phyloP scores from a whole-genome alignment of 2,113 vertebrate species.

The Alces alces region DNA sequence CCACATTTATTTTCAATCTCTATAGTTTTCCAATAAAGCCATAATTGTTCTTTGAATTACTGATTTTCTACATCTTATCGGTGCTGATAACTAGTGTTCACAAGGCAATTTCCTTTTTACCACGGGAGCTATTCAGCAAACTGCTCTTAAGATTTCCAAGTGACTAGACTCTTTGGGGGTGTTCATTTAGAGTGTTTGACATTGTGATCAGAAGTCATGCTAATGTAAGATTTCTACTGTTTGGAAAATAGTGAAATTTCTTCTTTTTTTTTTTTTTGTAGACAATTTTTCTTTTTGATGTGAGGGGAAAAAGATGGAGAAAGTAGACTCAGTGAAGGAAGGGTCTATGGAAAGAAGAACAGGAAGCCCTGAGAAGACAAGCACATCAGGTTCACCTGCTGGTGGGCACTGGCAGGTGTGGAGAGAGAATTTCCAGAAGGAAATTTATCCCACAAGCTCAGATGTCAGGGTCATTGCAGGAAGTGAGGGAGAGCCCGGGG shows the following conservation, averaged over 20 bases:
- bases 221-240: not conserved
- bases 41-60: not conserved
- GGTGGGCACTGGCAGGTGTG: not conserved
- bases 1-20: not conserved
- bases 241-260: not conserved
- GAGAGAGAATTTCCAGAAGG: not conserved
- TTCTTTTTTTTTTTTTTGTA: not conserved
- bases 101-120: not conserved
- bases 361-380: not conserved
- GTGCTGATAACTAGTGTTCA: not conserved
- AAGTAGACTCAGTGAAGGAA: not conserved
- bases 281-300: not conserved
- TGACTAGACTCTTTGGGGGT: not conserved
- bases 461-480: not conserved
- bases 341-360: not conserved
- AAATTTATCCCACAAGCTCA: not conserved
- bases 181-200: not conserved
- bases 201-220: not conserved
- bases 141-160: not conserved
- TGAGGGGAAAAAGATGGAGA: not conserved
- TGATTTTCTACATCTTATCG: not conserved
- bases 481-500: not conserved
- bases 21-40: not conserved
- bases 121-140: not conserved
- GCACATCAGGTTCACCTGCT: rapidly evolving